Conservation (phyloP, 2,797 vertebrate genomes). For the Fistularia commersonii region DNA sequence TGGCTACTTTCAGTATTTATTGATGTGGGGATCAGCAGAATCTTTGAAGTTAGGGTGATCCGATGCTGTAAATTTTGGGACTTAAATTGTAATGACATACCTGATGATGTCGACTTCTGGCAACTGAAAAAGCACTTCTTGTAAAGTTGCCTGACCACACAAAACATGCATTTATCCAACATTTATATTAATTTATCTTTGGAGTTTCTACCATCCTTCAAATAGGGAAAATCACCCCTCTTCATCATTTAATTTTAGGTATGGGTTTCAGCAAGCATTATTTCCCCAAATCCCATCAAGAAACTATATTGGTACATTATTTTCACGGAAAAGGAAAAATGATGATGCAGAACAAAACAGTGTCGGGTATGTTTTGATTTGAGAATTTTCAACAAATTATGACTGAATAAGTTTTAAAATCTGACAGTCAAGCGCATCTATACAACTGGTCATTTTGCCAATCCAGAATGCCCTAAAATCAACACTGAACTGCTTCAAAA, state of each 20-base stretch:
- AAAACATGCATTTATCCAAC: conserved; percentile 11
- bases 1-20: conserved; percentile 24
- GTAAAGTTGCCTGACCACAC: conserved; percentile 13
- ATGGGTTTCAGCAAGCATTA: neutral
- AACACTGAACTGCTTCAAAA: too few species aligned
- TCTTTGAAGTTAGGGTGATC: conserved; percentile 19
- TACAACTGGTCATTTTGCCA: too few species aligned
- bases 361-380: too few species aligned
- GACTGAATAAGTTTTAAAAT: too few species aligned
- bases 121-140: conserved; percentile 2
- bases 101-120: conserved; percentile 10
- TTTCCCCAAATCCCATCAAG: neutral
- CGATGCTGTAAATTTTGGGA: conserved; percentile 12
- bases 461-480: too few species aligned
- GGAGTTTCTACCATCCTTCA: conserved; percentile 1
- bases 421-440: too few species aligned
- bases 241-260: conserved; percentile 11
- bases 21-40: conserved; percentile 36
- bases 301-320: too few species aligned
- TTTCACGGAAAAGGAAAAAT: too few species aligned
- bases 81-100: conserved; percentile 14
- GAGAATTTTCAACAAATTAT: too few species aligned
- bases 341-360: too few species aligned
- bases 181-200: conserved; percentile 7
- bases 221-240: conserved; percentile 2